These are phyloP conservation scores for Tarsius wallacei DNA, from an alignment of 2,797 vertebrate genomes.

Conservation along the genomic window DNA sequence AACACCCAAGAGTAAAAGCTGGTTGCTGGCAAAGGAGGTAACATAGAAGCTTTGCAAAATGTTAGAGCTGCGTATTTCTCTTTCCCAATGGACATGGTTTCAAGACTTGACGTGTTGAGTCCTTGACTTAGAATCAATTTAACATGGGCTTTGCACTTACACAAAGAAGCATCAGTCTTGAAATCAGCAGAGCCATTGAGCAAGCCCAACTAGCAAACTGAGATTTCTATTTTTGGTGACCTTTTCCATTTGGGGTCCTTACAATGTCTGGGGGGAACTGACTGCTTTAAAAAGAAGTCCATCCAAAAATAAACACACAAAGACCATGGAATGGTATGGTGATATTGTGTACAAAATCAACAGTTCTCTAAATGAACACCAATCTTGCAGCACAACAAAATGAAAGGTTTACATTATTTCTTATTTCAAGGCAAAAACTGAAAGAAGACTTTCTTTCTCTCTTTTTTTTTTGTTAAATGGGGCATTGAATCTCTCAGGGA, in stretches of 20 bases:
- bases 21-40: neutral
- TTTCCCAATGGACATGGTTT: neutral
- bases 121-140: neutral
- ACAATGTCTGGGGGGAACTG: neutral
- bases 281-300: neutral
- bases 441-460: neutral
- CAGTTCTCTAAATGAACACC: neutral
- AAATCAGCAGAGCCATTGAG: neutral
- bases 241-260: neutral
- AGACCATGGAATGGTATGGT: neutral
- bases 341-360: neutral
- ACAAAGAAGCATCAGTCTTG: neutral
- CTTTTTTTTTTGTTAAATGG: neutral
- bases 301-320: neutral
- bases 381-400: neutral
- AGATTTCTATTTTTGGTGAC: conserved; percentile 13
- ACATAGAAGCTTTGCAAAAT: neutral
- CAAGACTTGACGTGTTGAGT: no score
- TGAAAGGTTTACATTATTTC: conserved; percentile 34
- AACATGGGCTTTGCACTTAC: neutral
- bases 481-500: neutral
- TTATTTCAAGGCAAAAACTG: neutral
- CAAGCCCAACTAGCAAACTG: neutral
- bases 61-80: neutral
- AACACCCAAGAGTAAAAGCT: neutral